These are phyloP conservation scores for Drosophila suzukii DNA, from an alignment of 1,140 invertebrate species.

Conservation along the genomic window DNA sequence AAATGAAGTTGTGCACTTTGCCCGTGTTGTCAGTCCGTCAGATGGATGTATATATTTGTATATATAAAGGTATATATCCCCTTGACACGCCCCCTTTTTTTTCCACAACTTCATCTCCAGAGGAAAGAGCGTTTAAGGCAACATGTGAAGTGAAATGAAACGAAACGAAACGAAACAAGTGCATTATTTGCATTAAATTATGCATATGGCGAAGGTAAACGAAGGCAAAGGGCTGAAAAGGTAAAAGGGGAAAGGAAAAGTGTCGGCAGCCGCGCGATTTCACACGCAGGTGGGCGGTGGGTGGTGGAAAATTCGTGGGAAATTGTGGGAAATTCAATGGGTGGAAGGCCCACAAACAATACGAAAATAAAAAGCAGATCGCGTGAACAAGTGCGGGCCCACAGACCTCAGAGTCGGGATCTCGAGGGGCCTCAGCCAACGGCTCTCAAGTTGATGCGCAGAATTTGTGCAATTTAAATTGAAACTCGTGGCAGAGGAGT, in stretches of 20 bases:
- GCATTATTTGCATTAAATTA: slow-evolving; percentile 83
- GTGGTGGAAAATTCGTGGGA: neutral
- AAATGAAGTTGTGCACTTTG: slow-evolving; percentile 76
- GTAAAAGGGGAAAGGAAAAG: slow-evolving; percentile 37
- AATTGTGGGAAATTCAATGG: neutral
- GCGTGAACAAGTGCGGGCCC: slow-evolving; percentile 63
- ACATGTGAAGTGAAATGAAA: slow-evolving; percentile 80
- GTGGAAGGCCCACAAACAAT: slow-evolving; percentile 61
- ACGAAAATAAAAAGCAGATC: slow-evolving; percentile 74
- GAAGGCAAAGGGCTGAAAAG: slow-evolving; percentile 8
- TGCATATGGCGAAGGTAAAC: slow-evolving; percentile 58
- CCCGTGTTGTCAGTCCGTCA: slow-evolving; percentile 13
- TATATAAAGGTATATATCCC: neutral
- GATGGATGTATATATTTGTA: neutral
- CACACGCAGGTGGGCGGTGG: slow-evolving; percentile 55
- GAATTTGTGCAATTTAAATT: slow-evolving; percentile 76
- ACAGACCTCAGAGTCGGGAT: slow-evolving; percentile 23
- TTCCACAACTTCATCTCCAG: slow-evolving; percentile 4
- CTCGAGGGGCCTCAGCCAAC: slow-evolving; percentile 42
- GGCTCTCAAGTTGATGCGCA: slow-evolving; percentile 47
- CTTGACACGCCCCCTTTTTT: neutral
- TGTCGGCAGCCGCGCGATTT: slow-evolving; percentile 74
- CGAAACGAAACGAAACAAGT: slow-evolving; percentile 81
- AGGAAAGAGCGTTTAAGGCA: slow-evolving; percentile 55
- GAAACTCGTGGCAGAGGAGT: slow-evolving; percentile 37